Evolutionary conservation across 2,113 vertebrate species (phyloP).

Genomic region (Globicephala melas): DNA sequence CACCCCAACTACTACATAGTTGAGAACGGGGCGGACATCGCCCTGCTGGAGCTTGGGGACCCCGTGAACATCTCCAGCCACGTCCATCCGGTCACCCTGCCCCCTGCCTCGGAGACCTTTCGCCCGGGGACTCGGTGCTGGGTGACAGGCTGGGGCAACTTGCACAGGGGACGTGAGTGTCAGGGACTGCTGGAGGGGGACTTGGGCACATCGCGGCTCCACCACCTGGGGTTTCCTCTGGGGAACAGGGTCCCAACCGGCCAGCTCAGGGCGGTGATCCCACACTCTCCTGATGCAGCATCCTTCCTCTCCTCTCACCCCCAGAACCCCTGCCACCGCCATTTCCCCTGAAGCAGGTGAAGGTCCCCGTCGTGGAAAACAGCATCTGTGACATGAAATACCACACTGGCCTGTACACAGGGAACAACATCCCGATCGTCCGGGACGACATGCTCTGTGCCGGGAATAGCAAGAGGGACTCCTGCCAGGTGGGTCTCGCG

Average conservation of each 20-base stretch:
- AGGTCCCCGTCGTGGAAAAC: constrained; percentile 62
- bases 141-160: constrained; percentile 35
- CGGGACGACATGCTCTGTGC: constrained; percentile 65
- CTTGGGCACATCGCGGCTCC: background rate
- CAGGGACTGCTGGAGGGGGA: background rate
- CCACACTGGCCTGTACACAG: background rate
- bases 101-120: background rate
- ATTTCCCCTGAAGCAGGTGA: constrained; percentile 54
- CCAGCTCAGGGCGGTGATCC: background rate
- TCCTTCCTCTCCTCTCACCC: background rate
- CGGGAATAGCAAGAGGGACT: background rate
- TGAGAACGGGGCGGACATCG: accelerated
- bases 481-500: constrained; percentile 55
- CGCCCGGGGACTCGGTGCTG: background rate
- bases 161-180: accelerated
- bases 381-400: constrained; percentile 40
- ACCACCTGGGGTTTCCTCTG: background rate
- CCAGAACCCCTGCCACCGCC: background rate
- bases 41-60: background rate
- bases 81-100: background rate
- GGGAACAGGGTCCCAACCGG: background rate
- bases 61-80: background rate
- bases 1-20: accelerated
- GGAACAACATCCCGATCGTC: background rate
- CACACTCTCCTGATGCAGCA: background rate